Evolutionary conservation across 2,888 invertebrate genomes (phyloP), one percentile per base, ranked within the genome.

Genomic region (Heliconius sara): DNA sequence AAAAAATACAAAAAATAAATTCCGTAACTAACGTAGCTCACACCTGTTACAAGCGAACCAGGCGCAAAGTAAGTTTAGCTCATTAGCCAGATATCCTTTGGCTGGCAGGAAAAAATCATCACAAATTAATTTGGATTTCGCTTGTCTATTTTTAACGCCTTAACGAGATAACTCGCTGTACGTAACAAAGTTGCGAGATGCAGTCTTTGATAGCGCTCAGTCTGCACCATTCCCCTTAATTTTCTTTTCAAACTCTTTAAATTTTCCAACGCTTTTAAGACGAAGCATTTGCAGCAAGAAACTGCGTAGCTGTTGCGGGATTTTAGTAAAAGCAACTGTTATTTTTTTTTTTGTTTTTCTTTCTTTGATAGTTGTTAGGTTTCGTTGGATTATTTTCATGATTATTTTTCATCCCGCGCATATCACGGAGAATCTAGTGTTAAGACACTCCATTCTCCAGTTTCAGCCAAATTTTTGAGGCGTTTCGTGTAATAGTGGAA

Each of bases 171-270:
- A 92, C 90, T 93, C 88, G 85, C 85, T 85, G 87, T 84, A 85
- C 88, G 89, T 92, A 91, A 92, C 93, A 91, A 93, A 93, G 92
- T 94, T 93, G 90, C 86, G 84, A 83, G 89, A 87, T 91, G 91
- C 91, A 89, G 87, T 88, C 89, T 91, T 89, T 84, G 84, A 85
- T 84, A 86, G 84, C 86, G 87, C 91, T 91, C 86, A 87, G 86
- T 87, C 87, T 87, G 86, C 86, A 85, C 84, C 83, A 86, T 85
- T 87, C 87, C 74, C 88, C 91, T 92, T 93, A 92, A 93, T 92
- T 93, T 94, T 91, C 91, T 91, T 92, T 91, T 87, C 86, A 91
- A 92, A 91, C 91, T 93, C 89, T 92, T 92, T 91, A 91, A 93
- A 92, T 90, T 91, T 91, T 90, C 86, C 89, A 90, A 89, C 89